phyloP scores from a whole-genome alignment of 2,797 vertebrate species.

The Coracias cyanogaster region DNA sequence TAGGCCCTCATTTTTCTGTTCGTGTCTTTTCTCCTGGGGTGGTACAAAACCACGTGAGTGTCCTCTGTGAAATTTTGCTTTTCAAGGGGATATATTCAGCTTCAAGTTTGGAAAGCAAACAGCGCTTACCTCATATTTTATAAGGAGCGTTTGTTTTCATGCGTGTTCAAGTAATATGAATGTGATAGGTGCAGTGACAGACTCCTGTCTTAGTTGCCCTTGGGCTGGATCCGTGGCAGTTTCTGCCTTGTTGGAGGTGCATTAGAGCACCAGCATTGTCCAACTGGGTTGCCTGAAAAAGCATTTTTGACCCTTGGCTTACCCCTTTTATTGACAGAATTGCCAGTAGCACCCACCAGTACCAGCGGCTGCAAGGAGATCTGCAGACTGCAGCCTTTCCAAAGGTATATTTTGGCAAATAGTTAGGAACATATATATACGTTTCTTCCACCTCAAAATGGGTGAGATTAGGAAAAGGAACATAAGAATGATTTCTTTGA shows the following conservation, averaged over 20 bases:
- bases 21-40: neutral
- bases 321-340: neutral
- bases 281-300: neutral
- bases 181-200: neutral
- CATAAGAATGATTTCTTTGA: neutral
- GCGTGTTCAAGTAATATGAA: neutral
- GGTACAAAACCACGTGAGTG: neutral
- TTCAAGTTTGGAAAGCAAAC: neutral
- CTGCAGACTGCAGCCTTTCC: neutral
- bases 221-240: neutral
- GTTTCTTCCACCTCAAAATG: neutral
- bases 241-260: neutral
- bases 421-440: neutral
- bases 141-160: neutral
- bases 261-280: neutral
- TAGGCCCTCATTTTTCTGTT: neutral
- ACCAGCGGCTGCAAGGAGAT: neutral
- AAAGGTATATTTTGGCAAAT: neutral
- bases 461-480: neutral
- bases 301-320: neutral
- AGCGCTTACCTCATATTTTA: neutral
- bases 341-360: neutral
- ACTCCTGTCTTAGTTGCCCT: neutral
- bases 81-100: neutral
- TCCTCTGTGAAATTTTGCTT: neutral